Evolutionary conservation across 1,140 invertebrate genomes (phyloP).

Genomic region (Eupeodes corollae): DNA sequence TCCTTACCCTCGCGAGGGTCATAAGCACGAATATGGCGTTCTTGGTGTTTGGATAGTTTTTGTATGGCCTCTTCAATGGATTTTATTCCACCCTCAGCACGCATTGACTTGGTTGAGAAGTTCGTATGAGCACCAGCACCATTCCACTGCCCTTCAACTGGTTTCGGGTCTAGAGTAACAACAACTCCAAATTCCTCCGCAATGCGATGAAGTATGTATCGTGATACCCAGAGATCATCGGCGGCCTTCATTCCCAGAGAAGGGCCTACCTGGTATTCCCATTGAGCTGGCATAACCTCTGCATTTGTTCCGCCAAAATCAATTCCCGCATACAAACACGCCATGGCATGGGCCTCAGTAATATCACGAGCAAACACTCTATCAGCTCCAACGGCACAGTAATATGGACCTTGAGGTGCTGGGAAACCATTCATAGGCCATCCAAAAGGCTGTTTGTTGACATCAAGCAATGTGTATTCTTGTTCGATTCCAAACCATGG

Average conservation of each 20-base stretch:
- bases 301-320: constrained; percentile 83
- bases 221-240: constrained; percentile 79
- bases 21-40: constrained; percentile 80
- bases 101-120: constrained; percentile 78
- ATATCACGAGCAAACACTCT: constrained; percentile 89
- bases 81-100: constrained; percentile 60
- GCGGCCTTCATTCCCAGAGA: constrained; percentile 69
- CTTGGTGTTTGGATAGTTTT: constrained; percentile 65
- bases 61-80: constrained; percentile 67
- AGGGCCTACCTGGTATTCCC: constrained; percentile 52
- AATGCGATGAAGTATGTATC: constrained; percentile 62
- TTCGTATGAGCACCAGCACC: constrained; percentile 72
- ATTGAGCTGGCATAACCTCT: constrained; percentile 85
- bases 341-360: constrained; percentile 71
- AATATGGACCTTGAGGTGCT: constrained; percentile 83
- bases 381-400: constrained; percentile 87
- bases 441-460: constrained; percentile 78
- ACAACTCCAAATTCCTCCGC: constrained; percentile 85
- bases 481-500: constrained; percentile 92
- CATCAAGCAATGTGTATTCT: constrained; percentile 83
- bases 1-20: constrained; percentile 77
- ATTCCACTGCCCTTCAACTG: constrained; percentile 78
- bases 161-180: constrained; percentile 75
- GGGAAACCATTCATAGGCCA: constrained; percentile 92
- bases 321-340: constrained; percentile 80